phyloP scores from a whole-genome alignment of 2,888 invertebrate species.

The Lycia hirtaria region DNA sequence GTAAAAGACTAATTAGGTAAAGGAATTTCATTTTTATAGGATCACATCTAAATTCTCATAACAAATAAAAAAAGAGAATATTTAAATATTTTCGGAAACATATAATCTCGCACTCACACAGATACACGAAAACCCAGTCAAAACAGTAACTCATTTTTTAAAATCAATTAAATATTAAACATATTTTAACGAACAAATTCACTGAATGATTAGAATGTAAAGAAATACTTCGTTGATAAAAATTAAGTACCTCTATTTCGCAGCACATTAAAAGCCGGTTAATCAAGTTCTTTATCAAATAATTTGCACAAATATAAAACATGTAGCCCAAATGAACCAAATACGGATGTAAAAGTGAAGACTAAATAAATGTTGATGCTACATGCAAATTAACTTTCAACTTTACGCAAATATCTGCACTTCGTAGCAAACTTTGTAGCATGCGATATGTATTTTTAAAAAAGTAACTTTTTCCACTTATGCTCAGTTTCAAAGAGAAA shows the following conservation, averaged over 20 bases:
- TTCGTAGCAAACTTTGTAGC: conserved; percentile 11
- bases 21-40: too few relatives aligned
- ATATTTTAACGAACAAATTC: too few relatives aligned
- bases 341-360: conserved; percentile 15
- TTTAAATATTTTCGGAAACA: too few relatives aligned
- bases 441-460: neutral
- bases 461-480: conserved; percentile 4
- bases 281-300: conserved; percentile 11
- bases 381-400: conserved; percentile 16
- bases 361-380: neutral
- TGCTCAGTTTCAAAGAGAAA: neutral
- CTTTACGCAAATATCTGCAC: conserved; percentile 7
- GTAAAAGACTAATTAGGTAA: too few relatives aligned
- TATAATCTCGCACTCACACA: too few relatives aligned
- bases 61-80: too few relatives aligned
- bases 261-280: conserved; percentile 15
- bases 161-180: too few relatives aligned
- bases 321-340: neutral
- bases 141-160: neutral
- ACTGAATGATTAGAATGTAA: neutral
- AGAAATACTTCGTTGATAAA: conserved; percentile 1
- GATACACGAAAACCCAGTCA: neutral
- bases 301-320: conserved; percentile 10
- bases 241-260: neutral
- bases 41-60: too few relatives aligned